These are phyloP conservation scores for Epirrhoe tristata DNA, from an alignment of 2,888 invertebrate genomes.

Conservation along the genomic window DNA sequence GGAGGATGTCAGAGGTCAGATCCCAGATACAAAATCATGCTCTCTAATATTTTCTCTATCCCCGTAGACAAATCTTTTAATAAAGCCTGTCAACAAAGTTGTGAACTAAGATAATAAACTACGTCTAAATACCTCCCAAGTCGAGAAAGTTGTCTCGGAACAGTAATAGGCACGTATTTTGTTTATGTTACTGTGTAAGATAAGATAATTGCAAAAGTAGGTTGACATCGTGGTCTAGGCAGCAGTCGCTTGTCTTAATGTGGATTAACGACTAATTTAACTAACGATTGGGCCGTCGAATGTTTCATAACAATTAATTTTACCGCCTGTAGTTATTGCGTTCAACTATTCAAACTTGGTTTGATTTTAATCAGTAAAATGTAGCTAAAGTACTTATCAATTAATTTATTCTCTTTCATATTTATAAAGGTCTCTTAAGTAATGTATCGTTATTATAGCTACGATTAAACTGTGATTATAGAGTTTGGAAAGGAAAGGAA, in stretches of 20 bases:
- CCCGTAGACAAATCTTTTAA: background rate
- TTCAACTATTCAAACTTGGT: conserved; percentile 1
- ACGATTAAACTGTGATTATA: too few species aligned
- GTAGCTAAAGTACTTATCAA: background rate
- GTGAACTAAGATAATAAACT: background rate
- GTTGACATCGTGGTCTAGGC: conserved; percentile 11
- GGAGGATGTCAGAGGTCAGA: too few species aligned
- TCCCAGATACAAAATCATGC: too few species aligned
- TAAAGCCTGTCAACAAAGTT: background rate
- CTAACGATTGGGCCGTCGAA: conserved; percentile 1
- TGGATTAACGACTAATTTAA: conserved; percentile 10
- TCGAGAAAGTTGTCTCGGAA: conserved; percentile 7
- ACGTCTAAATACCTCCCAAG: conserved; percentile 13
- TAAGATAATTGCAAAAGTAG: conserved; percentile 11
- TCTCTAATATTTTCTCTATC: too few species aligned
- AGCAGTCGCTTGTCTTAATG: conserved; percentile 17
- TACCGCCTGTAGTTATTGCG: conserved; percentile 7
- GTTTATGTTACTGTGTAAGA: conserved; percentile 8
- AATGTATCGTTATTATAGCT: too few species aligned
- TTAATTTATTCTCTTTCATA: background rate
- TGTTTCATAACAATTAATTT: conserved; percentile 16
- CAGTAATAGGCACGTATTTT: conserved; percentile 1
- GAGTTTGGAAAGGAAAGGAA: too few species aligned
- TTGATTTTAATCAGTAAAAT: background rate
- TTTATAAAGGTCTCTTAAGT: background rate